Percentiles rank a stretch among this genome's conserved stretches.
These are phyloP conservation scores for Spondyliosoma cantharus DNA, from an alignment of 2,797 vertebrate species.

Conservation along the genomic window DNA sequence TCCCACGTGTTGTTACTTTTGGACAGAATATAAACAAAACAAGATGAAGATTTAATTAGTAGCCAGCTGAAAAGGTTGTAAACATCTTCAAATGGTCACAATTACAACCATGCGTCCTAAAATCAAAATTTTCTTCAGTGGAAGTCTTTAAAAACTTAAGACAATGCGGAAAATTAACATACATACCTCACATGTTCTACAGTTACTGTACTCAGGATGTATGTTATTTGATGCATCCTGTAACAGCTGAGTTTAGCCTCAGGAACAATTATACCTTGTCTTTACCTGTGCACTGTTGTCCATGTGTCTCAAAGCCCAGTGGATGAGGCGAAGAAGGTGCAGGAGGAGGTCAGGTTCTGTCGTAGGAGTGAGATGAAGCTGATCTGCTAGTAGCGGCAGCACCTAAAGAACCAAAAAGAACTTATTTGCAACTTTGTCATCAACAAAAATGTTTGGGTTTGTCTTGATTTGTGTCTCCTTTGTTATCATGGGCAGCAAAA, in stretches of 20 bases:
- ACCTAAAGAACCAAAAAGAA: conserved; percentile 75
- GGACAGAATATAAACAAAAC: conserved; percentile 7
- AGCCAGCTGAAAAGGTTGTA: background rate
- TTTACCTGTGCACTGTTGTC: conserved; percentile 86
- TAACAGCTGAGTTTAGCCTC: conserved; percentile 12
- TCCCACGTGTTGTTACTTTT: background rate
- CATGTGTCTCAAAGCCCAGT: conserved; percentile 86
- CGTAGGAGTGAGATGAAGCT: conserved; percentile 85
- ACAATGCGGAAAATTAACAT: background rate
- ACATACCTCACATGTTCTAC: too few species aligned
- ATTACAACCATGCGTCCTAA: background rate
- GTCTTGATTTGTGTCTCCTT: conserved; percentile 15
- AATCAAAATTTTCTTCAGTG: background rate
- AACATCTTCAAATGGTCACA: background rate
- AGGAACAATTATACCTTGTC: background rate
- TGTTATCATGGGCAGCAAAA: background rate
- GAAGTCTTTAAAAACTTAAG: background rate
- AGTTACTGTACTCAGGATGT: background rate
- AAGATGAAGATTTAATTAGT: background rate
- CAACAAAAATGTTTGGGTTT: background rate
- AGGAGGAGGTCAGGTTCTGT: conserved; percentile 83
- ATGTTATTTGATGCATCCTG: background rate
- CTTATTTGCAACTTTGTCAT: background rate
- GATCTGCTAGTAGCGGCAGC: conserved; percentile 87
- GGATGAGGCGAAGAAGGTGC: conserved; percentile 86